These are phyloP conservation scores for Myocastor coypus DNA, from an alignment of 2,113 vertebrate species.

Conservation along the genomic window DNA sequence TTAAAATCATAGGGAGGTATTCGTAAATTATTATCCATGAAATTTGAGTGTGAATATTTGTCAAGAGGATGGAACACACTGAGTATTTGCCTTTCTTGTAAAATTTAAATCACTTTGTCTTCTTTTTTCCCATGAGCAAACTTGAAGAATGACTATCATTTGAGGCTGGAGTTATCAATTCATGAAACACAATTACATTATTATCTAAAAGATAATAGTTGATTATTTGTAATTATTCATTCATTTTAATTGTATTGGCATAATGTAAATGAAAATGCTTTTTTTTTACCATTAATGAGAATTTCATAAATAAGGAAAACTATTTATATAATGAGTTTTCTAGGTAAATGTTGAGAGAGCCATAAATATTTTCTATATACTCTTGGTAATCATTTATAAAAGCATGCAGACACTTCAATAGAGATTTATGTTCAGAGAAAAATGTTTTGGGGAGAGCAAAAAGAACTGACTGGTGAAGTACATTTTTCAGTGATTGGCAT, in stretches of 20 bases:
- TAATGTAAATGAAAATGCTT: not conserved
- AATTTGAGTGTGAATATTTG: not conserved
- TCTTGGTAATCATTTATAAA: not conserved
- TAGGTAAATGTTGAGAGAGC: not conserved
- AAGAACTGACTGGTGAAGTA: not conserved
- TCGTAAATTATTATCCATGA: not conserved
- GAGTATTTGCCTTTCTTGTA: not conserved
- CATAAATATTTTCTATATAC: not conserved
- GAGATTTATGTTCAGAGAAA: not conserved
- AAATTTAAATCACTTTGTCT: not conserved
- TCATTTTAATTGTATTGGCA: not conserved
- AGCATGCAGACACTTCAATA: not conserved
- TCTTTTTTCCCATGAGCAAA: not conserved
- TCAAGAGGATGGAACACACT: not conserved
- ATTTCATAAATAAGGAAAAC: not conserved
- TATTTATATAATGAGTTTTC: not conserved
- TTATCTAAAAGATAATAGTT: constrained; percentile 6
- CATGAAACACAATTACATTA: not conserved
- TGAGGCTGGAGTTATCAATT: not conserved
- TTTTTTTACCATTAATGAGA: constrained; percentile 1
- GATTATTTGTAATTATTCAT: not conserved
- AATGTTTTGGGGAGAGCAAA: not conserved
- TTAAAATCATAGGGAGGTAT: not conserved
- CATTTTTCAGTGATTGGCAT: not conserved
- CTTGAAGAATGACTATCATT: constrained; percentile 10